A percentile compares a stretch with the other conserved stretches of the same genome.
These are phyloP conservation scores for Scaptomyza polygonia DNA, from an alignment of 2,888 invertebrate genomes.

Conservation along the genomic window DNA sequence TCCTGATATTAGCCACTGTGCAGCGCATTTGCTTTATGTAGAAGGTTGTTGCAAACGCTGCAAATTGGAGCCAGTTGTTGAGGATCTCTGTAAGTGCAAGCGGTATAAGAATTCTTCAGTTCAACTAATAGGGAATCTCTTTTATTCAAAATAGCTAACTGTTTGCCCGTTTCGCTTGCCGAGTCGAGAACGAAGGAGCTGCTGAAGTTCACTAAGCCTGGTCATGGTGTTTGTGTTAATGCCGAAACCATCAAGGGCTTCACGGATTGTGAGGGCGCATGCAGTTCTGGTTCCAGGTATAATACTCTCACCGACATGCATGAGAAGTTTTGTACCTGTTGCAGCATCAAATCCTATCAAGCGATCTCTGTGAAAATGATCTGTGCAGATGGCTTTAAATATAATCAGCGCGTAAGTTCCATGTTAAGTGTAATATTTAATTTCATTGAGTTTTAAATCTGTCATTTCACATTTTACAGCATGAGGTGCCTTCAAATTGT, in stretches of 20 bases:
- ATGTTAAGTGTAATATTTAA: neutral
- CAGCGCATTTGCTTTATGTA: conserved; percentile 85
- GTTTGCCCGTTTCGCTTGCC: conserved; percentile 86
- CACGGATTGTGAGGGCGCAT: conserved; percentile 89
- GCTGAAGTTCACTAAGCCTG: conserved; percentile 84
- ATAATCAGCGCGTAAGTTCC: conserved; percentile 36
- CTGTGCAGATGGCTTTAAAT: conserved; percentile 85
- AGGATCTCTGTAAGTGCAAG: conserved; percentile 64
- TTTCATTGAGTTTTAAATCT: neutral
- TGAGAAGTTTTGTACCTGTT: conserved; percentile 87
- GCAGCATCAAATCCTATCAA: conserved; percentile 83
- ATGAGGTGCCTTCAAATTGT: conserved; percentile 80
- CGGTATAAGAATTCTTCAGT: fast-evolving
- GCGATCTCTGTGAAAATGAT: conserved; percentile 81
- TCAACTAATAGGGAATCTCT: neutral
- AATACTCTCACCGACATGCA: conserved; percentile 87
- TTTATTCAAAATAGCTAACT: conserved; percentile 84
- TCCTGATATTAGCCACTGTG: conserved; percentile 87
- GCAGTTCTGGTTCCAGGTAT: conserved; percentile 89
- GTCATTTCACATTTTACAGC: conserved; percentile 44
- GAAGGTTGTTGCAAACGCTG: conserved; percentile 90
- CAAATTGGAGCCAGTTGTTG: conserved; percentile 85
- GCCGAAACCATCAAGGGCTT: conserved; percentile 86
- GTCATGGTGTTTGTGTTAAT: conserved; percentile 89
- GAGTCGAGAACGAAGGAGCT: conserved; percentile 86